These are phyloP conservation scores for Athene noctua DNA, from an alignment of 2,113 vertebrate species.

Conservation along the genomic window DNA sequence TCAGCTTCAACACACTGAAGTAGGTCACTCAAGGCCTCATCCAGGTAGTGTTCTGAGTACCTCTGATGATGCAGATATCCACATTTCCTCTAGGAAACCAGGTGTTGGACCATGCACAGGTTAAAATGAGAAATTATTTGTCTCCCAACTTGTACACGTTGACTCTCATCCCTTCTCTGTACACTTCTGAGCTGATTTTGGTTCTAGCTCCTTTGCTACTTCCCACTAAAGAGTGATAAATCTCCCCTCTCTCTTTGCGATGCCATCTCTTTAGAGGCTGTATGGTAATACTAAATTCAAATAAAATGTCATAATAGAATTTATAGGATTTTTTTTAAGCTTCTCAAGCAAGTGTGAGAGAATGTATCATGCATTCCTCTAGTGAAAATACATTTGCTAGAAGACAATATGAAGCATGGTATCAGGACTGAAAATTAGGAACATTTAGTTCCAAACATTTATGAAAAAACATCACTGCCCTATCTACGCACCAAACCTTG, in stretches of 20 bases:
- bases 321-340: neutral
- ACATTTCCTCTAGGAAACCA: too few species aligned
- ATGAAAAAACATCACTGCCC: neutral
- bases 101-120: neutral
- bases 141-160: neutral
- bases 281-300: neutral
- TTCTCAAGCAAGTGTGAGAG: neutral
- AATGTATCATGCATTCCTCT: neutral
- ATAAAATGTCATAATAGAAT: neutral
- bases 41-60: neutral
- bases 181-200: too few species aligned
- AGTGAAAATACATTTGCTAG: neutral
- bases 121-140: neutral
- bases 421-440: neutral
- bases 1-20: neutral
- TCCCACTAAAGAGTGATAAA: neutral
- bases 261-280: neutral
- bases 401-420: neutral
- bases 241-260: neutral
- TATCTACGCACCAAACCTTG: neutral
- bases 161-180: neutral
- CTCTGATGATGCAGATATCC: too few species aligned
- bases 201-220: neutral
- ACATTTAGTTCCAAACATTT: neutral
- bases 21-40: neutral